Evolutionary conservation across 2,888 invertebrate genomes (phyloP).

Genomic region (Cylloceria caligata): DNA sequence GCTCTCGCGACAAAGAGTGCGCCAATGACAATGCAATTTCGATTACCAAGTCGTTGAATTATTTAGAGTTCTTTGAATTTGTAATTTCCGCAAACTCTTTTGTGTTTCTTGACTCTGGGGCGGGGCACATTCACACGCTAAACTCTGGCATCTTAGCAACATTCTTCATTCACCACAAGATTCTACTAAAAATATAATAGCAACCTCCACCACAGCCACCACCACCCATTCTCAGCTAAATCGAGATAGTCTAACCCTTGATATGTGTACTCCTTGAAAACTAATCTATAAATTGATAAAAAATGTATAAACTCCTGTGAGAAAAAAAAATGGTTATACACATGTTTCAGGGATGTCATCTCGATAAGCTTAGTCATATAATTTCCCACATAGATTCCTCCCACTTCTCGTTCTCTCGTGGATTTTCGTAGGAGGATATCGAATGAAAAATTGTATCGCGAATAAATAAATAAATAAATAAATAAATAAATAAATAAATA

Average conservation of each 20-base stretch:
- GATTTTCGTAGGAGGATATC: background rate
- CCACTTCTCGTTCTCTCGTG: slow-evolving; percentile 17
- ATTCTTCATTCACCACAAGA: slow-evolving; percentile 17
- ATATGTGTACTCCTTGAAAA: slow-evolving; percentile 20
- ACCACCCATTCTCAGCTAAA: slow-evolving; percentile 69
- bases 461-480: slow-evolving; percentile 31
- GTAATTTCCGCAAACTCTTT: slow-evolving; percentile 27
- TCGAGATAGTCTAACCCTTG: slow-evolving; percentile 48
- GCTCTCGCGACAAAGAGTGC: slow-evolving; percentile 49
- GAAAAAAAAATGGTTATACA: background rate
- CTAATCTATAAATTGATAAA: background rate
- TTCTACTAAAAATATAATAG: slow-evolving; percentile 61
- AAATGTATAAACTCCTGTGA: background rate
- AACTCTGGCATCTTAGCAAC: background rate
- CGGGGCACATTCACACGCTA: slow-evolving; percentile 48
- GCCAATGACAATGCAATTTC: slow-evolving; percentile 35
- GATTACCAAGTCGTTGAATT: slow-evolving; percentile 47
- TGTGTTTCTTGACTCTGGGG: background rate
- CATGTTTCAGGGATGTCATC: slow-evolving; percentile 45
- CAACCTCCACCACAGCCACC: slow-evolving; percentile 78
- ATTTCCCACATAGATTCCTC: slow-evolving; percentile 38
- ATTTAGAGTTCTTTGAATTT: slow-evolving; percentile 38
- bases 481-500: slow-evolving; percentile 9
- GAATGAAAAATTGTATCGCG: slow-evolving; percentile 23
- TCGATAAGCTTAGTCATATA: slow-evolving; percentile 51